Evolutionary conservation across 2,113 vertebrate genomes (phyloP).

Genomic region (Thunnus maccoyii): DNA sequence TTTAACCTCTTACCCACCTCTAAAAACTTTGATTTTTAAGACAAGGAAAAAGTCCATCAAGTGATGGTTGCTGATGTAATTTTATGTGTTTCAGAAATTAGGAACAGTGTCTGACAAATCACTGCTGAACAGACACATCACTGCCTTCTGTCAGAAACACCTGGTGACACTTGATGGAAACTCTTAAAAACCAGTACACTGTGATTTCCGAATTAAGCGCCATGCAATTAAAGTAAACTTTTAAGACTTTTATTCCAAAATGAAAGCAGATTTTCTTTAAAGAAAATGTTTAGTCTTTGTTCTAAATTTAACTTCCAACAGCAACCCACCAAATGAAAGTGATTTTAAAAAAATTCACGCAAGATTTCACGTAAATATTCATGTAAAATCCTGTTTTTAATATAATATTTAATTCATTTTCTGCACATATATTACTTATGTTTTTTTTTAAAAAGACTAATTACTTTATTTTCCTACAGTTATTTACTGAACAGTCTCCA

Average conservation of each 20-base stretch:
- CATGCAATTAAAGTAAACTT: not conserved
- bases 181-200: not conserved
- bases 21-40: conserved; percentile 13
- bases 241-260: not conserved
- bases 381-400: too few species aligned
- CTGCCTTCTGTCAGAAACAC: conserved; percentile 56
- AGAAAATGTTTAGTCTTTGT: not conserved
- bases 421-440: not conserved
- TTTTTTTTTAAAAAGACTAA: too few species aligned
- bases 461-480: not conserved
- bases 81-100: conserved; percentile 47
- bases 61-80: conserved; percentile 11
- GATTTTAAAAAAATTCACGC: too few species aligned
- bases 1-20: conserved; percentile 35
- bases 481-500: not conserved
- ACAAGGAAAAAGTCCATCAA: not conserved
- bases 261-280: not conserved
- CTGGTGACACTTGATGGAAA: conserved; percentile 39
- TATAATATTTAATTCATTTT: too few species aligned
- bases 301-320: not conserved
- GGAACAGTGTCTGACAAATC: conserved; percentile 61
- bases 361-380: too few species aligned
- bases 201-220: not conserved
- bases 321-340: too few species aligned
- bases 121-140: conserved; percentile 23